Evolutionary conservation across 2,797 vertebrate genomes (phyloP), one percentile per base, ranked within the genome.

Genomic region (Acrossocheilus wenchowensis): DNA sequence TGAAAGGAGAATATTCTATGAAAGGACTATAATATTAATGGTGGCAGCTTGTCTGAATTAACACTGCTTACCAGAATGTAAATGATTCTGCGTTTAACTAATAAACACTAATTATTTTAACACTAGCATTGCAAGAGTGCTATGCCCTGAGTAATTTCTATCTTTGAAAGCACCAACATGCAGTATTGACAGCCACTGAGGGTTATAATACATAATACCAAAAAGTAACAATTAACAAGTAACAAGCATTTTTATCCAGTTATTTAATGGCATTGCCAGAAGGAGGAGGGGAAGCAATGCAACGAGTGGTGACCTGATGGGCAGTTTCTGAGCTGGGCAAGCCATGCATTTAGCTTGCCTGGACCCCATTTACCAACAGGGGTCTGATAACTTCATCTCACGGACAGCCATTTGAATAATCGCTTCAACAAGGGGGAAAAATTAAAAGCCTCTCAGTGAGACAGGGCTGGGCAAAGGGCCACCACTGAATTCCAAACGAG

Each of bases 331-430:
- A 92, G 90, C 84, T 80, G 87, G 85, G 66, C 86, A 80, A 84
- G 74, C 78, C 80, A 89, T 83, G 83, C 84, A 69, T 93, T 94
- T 90, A 91, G 91, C 88, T 93, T 92, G 94, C 93, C 92, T 93
- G 90, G 91, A 93, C 93, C 92, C 92, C 91, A 92, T 94, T 93
- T 92, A 94, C 91, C 92, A 95, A 93, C 93, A 93, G 92, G 92
- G 94, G 94, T 93, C 93, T 94, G 94, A 94, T 94, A 95, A 95
- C 93, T 92, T 93, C 91, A 92, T 94, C 94, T 95, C 94, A 95
- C 86, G 91, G 93, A 95, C 91, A 83, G 90, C 92, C 91, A 95
- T 96, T 96, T 95, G 93, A 96, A 96, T 95, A 95, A 95, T 95
- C 93, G 94, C 93, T 95, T 95, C 93, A 95, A 95, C 93, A 94